A percentile compares a stretch with the other conserved stretches of the same genome.
Evolutionary conservation across 1,140 invertebrate genomes (phyloP).

Genomic region (Homarus americanus): DNA sequence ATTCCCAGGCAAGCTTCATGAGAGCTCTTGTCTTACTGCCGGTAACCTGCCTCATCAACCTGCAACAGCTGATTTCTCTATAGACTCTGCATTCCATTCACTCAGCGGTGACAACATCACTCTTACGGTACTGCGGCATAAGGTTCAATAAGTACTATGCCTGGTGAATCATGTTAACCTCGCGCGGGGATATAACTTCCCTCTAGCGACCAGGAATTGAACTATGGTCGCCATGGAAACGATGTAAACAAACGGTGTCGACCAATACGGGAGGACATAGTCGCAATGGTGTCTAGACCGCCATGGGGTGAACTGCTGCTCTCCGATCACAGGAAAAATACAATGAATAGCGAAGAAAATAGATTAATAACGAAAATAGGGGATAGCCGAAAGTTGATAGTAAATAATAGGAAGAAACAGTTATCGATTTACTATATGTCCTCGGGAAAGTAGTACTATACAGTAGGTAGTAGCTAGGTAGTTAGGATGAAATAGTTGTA

Average conservation of each 20-base stretch:
- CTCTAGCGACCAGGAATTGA: background rate
- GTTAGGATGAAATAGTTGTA: no score
- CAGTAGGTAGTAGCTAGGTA: no score
- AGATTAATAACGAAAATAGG: no score
- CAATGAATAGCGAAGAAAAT: no score
- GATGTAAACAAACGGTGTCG: background rate
- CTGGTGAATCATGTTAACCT: background rate
- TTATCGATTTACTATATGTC: no score
- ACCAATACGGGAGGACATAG: no score
- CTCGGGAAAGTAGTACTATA: no score
- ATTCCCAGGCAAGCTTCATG: background rate
- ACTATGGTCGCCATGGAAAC: background rate
- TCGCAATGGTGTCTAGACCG: no score
- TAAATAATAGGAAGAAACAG: no score
- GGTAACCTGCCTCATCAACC: background rate
- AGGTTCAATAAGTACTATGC: background rate
- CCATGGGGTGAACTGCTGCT: no score
- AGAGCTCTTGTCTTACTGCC: background rate
- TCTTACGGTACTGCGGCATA: background rate
- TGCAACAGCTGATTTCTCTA: background rate
- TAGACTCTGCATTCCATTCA: background rate
- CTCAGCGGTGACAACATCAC: background rate
- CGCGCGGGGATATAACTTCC: background rate
- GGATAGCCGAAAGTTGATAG: no score
- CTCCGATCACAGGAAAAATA: no score